Evolutionary conservation across 1,140 invertebrate species (phyloP).

Genomic region (Drosophila kohkoa): DNA sequence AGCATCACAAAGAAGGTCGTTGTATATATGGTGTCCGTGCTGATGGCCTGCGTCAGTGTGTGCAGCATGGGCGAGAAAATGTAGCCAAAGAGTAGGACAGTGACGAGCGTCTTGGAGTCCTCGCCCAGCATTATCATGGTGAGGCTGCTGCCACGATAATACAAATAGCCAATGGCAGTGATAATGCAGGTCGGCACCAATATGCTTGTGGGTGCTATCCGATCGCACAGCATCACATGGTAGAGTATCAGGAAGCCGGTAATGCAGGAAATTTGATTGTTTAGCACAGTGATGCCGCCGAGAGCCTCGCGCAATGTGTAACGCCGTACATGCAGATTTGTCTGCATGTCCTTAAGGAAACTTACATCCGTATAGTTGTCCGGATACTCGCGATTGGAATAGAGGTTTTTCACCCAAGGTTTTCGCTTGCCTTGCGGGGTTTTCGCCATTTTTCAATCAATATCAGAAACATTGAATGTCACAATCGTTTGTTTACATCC

Average conservation of each 20-base stretch:
- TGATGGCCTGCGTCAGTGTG: conserved; percentile 97
- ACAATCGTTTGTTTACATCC: conserved; percentile 37
- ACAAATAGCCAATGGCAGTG: conserved; percentile 86
- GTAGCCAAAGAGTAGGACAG: conserved; percentile 93
- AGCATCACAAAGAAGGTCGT: conserved; percentile 95
- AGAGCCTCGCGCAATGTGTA: conserved; percentile 89
- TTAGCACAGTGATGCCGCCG: conserved; percentile 90
- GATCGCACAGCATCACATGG: conserved; percentile 89
- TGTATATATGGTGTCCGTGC: conserved; percentile 98
- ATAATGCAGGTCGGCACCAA: conserved; percentile 86
- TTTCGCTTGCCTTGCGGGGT: conserved; percentile 51
- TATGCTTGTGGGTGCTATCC: conserved; percentile 87
- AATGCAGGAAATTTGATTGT: conserved; percentile 91
- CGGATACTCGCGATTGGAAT: conserved; percentile 93
- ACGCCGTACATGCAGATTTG: conserved; percentile 92
- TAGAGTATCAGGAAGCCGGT: conserved; percentile 91
- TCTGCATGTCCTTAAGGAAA: conserved; percentile 94
- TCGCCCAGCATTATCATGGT: conserved; percentile 83
- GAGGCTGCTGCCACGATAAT: conserved; percentile 70
- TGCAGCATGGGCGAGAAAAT: conserved; percentile 96
- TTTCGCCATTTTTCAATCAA: conserved; percentile 53
- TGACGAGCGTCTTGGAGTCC: conserved; percentile 89
- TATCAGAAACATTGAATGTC: conserved; percentile 24
- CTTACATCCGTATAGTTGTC: conserved; percentile 96
- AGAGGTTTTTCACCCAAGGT: conserved; percentile 95